Evolutionary conservation across 2,888 invertebrate species (phyloP), one percentile per base, ranked within the genome.

Genomic region (Melangyna quadrimaculata): DNA sequence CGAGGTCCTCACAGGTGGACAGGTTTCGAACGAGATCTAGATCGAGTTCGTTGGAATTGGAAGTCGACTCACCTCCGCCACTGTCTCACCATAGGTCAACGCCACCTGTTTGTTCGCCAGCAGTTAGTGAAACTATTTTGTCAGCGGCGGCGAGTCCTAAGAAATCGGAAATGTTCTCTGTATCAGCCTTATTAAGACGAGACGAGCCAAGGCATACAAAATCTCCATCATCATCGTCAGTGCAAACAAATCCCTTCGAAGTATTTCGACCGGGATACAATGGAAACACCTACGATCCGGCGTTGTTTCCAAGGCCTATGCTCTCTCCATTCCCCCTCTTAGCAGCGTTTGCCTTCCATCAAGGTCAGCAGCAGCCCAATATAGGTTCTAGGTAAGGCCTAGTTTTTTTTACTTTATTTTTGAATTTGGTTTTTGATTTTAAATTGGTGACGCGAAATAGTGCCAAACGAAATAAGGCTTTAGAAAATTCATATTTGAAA

Each of bases 121-220:
- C 91, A 73, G 89, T 89, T 22, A 92, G 87, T 90, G 92, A 89
- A 87, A 89, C 87, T 93, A 80, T 90, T 12, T 89, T 94, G 83
- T 90, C 90, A 8, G 89, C 89, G 10, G 89, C 89, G 73, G 88
- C 89, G 51, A 90, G 90, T 83, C 89, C 91, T 65, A 96, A 96
- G 91, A 95, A 95, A 93, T 96, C 96, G 14, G 97, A 97, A 92
- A 94, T 96, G 27, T 97, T 97, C 92, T 96, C 96, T 72, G 97
- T 97, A 48, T 96, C 96, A 87, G 97, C 97, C 0, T 93, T 97
- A 40, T 92, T 97, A 59, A 93, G 96, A 91, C 96, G 97, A 74
- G 97, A 97, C 90, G 95, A 96, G 51, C 96, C 90, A 0, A 70
- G 89, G 3, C 73, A 24, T 7, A 71, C 81, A 3, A 86, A 86